Evolutionary conservation across 1,140 invertebrate genomes (phyloP), one percentile per base, ranked within the genome.

Genomic region (Meloidogyne floridensis): DNA sequence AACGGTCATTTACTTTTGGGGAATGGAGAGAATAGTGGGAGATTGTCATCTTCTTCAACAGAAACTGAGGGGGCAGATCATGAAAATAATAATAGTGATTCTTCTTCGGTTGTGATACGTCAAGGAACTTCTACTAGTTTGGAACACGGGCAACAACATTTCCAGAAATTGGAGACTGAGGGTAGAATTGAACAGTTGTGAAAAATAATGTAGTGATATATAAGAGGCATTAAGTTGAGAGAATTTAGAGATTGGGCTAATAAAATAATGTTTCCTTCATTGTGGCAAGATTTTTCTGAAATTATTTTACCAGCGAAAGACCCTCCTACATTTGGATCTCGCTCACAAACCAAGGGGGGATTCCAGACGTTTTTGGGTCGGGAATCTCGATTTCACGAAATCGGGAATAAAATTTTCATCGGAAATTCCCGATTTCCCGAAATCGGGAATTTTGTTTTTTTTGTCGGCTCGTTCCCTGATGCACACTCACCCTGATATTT

Each of bases 71-170:
- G 72, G 1, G 72, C 72, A n/a, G 72, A 74, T 53, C 13, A 73
- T 9, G 72, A 73, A 15, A 53, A 73, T 7, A 54, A 54, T 54
- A 54, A 54, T n/a, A 74, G 72, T 74, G 72, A 74, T 47, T 15
- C n/a, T 54, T 74, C 72, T 74, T 47, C 53, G n/a, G 72, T 74
- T 65, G 59, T 65, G 59, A 65, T 65, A 65, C 59, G 59, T 65
- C 59, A 65, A 65, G n/a, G 15, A 65, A 65, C 59, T 65, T 65
- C 59, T 6, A 47, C 47, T 65, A 65, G n/a, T 65, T 65, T 65
- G 5, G 59, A 65, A 65, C 59, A 65, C 59, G 59, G 59, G 59
- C 59, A 65, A n/a, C 59, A 65, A 65, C 59, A 65, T 6, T 65
- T 65, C 3, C 59, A 65, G n/a, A 65, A 65, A 65, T 65, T 65